A percentile compares a stretch with the other conserved stretches of the same genome.
Conservation (phyloP, 2,888 invertebrate genomes). For the Caenorhabditis sp. region DNA sequence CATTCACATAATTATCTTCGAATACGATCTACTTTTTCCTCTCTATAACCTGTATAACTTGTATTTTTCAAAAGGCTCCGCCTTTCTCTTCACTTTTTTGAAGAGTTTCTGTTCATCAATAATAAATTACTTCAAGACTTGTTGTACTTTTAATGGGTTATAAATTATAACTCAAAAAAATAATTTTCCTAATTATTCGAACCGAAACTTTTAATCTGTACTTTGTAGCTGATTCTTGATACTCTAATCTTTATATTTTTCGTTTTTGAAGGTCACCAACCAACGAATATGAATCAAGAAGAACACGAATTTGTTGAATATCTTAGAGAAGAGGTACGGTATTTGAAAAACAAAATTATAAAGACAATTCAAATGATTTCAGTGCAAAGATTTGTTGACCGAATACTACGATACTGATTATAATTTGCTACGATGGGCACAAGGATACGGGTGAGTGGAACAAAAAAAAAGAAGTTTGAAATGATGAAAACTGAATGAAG, state of each 20-base stretch:
- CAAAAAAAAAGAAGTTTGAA: background rate
- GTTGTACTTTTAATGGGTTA: too few species aligned
- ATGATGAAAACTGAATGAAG: background rate
- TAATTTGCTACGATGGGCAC: slow-evolving; percentile 61
- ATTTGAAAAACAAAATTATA: background rate
- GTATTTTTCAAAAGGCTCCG: background rate
- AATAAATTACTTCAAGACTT: too few species aligned
- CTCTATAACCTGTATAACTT: background rate
- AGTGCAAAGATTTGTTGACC: slow-evolving; percentile 45
- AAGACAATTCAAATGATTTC: background rate
- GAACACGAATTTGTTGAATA: background rate
- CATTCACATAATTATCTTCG: background rate
- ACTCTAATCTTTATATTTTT: background rate
- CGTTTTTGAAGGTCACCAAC: background rate
- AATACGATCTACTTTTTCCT: background rate
- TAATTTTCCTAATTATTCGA: too few species aligned
- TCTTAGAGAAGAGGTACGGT: background rate
- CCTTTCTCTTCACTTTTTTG: background rate
- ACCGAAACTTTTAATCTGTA: too few species aligned
- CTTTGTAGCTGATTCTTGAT: background rate
- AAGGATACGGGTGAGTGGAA: slow-evolving; percentile 28
- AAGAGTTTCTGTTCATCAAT: background rate
- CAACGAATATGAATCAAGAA: background rate
- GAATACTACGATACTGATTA: slow-evolving; percentile 56
- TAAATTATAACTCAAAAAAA: too few species aligned